Percentiles rank a stretch among this genome's conserved stretches.
Conservation (phyloP, 2,797 vertebrate species). For the Arrhamphus sclerolepis region DNA sequence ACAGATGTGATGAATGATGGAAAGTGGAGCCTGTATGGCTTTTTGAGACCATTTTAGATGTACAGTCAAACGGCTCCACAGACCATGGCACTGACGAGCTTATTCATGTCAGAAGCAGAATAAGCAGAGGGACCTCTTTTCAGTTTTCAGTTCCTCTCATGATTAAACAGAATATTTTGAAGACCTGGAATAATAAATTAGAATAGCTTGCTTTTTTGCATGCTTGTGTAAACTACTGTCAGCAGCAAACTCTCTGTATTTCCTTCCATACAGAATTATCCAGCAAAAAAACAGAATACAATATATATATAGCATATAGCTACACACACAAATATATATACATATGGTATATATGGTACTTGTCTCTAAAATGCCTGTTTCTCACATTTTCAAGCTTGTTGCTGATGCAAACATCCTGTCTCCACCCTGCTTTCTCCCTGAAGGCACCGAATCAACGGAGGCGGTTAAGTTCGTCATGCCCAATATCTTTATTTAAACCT, state of each 20-base stretch:
- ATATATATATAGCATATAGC: too few relatives aligned
- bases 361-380: too few relatives aligned
- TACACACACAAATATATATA: too few relatives aligned
- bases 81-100: slow-evolving; percentile 26
- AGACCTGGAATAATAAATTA: slow-evolving; percentile 19
- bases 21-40: slow-evolving; percentile 21
- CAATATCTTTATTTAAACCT: too few relatives aligned
- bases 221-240: background rate
- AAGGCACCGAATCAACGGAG: too few relatives aligned
- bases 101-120: slow-evolving; percentile 29
- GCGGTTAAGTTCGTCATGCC: too few relatives aligned
- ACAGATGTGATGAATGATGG: slow-evolving; percentile 41
- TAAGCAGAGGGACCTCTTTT: slow-evolving; percentile 17
- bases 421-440: too few relatives aligned
- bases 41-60: slow-evolving; percentile 44
- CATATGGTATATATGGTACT: too few relatives aligned
- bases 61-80: slow-evolving; percentile 46
- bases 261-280: too few relatives aligned
- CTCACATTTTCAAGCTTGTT: too few relatives aligned
- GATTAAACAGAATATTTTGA: slow-evolving; percentile 28
- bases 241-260: background rate
- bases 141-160: slow-evolving; percentile 9
- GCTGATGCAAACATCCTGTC: too few relatives aligned
- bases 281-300: too few relatives aligned
- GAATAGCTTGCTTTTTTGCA: background rate